phyloP scores from a whole-genome alignment of 1,140 invertebrate species.

The Macrotrachela quadricornifera region DNA sequence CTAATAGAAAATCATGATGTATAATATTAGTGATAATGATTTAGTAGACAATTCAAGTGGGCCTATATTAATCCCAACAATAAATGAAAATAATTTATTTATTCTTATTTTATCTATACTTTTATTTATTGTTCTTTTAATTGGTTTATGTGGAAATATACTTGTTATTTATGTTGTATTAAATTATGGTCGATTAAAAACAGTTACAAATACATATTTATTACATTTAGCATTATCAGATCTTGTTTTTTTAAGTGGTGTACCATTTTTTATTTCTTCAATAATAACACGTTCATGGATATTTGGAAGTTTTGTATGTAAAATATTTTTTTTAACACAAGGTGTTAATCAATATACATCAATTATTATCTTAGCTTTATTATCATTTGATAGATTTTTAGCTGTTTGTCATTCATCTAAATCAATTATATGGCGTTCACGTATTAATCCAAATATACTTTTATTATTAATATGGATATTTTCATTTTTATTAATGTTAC shows the following conservation, averaged over 20 bases:
- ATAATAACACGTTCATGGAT: slow-evolving; percentile 14
- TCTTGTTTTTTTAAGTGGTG: slow-evolving; percentile 16
- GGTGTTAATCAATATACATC: slow-evolving; percentile 8
- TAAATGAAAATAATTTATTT: no score
- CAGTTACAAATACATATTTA: slow-evolving; percentile 25
- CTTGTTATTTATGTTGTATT: slow-evolving; percentile 24
- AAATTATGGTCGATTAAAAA: slow-evolving; percentile 18
- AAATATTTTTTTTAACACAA: slow-evolving; percentile 7
- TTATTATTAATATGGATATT: slow-evolving; percentile 1
- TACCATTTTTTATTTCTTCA: slow-evolving; percentile 15
- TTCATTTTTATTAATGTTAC: slow-evolving; percentile 3
- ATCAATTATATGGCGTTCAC: not conserved
- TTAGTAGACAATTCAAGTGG: no score
- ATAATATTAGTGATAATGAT: no score
- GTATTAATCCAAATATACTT: not conserved
- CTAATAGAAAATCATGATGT: no score
- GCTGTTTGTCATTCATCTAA: not conserved
- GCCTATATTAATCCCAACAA: no score
- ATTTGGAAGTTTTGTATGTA: slow-evolving; percentile 15
- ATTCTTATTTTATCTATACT: no score
- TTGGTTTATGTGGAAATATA: slow-evolving; percentile 16
- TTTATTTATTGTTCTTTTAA: not conserved
- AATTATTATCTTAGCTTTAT: slow-evolving; percentile 3
- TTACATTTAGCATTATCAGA: slow-evolving; percentile 25
- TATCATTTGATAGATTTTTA: slow-evolving; percentile 6